Conservation (phyloP, 2,113 vertebrate genomes). For the Catharus fuscescens region DNA sequence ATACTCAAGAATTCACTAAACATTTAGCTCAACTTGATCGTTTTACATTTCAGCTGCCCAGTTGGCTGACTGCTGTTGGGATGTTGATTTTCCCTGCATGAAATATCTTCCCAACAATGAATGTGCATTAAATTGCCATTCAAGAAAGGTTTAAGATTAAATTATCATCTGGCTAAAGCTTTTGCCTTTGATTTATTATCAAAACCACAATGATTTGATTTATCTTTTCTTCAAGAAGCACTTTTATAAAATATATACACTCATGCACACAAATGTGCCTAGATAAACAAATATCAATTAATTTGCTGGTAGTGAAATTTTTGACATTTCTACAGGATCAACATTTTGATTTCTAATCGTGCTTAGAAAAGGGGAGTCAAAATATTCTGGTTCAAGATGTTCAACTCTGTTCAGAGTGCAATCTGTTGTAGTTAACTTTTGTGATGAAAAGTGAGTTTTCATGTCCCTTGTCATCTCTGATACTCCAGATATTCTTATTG, state of each 20-base stretch:
- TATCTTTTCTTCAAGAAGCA: neutral
- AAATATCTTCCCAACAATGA: neutral
- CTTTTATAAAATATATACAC: neutral
- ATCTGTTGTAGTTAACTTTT: neutral
- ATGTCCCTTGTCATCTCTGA: neutral
- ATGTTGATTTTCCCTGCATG: neutral
- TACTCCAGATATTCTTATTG: neutral
- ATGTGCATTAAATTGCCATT: neutral
- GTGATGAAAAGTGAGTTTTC: neutral
- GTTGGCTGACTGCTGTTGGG: neutral
- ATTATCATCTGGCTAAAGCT: neutral
- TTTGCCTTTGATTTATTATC: constrained; percentile 21
- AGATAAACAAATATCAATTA: neutral
- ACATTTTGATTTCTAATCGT: neutral
- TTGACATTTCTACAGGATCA: neutral
- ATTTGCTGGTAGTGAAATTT: neutral
- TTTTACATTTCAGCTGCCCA: neutral
- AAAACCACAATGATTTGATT: neutral
- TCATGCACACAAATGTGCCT: neutral
- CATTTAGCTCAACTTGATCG: neutral
- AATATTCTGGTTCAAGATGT: neutral
- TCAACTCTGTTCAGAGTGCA: neutral
- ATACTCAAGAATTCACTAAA: neutral
- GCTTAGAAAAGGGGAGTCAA: neutral
- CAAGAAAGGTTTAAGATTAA: neutral